phyloP scores from a whole-genome alignment of 2,888 invertebrate genomes.

The Syrista parreyssii region DNA sequence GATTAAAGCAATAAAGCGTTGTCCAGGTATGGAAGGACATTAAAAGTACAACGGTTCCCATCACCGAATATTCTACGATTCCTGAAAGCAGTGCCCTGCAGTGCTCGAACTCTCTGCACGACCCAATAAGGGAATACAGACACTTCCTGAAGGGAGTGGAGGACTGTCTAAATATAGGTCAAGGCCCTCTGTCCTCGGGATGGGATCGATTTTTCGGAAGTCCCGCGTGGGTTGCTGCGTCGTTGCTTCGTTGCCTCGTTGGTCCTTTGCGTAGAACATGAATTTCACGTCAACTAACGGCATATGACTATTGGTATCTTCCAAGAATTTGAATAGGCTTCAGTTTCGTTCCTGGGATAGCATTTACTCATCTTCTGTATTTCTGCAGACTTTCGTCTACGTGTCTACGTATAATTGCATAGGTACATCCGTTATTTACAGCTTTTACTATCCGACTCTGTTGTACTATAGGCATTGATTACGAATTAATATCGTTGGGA shows the following conservation, averaged over 20 bases:
- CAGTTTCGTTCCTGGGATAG: neutral
- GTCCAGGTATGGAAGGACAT: neutral
- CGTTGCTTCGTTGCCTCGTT: neutral
- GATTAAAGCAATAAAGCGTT: constrained; percentile 8
- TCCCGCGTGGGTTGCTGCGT: neutral
- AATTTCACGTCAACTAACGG: neutral
- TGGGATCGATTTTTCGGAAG: constrained; percentile 12
- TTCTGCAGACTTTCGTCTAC: neutral
- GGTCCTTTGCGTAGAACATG: neutral
- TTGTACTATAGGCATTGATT: neutral
- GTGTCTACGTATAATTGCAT: neutral
- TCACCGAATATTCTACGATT: neutral
- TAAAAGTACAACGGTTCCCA: neutral
- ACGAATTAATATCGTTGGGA: neutral
- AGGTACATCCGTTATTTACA: neutral
- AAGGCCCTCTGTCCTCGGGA: constrained; percentile 6
- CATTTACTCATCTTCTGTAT: neutral
- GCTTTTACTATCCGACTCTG: neutral
- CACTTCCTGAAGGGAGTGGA: constrained; percentile 1
- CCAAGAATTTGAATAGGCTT: neutral
- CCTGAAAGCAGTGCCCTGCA: neutral
- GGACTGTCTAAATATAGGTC: constrained; percentile 6
- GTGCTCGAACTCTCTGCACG: neutral
- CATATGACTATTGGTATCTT: neutral
- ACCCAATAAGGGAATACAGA: neutral